Evolutionary conservation across 30 jellyfish, hydroid and myxozoan genomes (phyloP).

Genomic region (Sanderia malayensis): DNA sequence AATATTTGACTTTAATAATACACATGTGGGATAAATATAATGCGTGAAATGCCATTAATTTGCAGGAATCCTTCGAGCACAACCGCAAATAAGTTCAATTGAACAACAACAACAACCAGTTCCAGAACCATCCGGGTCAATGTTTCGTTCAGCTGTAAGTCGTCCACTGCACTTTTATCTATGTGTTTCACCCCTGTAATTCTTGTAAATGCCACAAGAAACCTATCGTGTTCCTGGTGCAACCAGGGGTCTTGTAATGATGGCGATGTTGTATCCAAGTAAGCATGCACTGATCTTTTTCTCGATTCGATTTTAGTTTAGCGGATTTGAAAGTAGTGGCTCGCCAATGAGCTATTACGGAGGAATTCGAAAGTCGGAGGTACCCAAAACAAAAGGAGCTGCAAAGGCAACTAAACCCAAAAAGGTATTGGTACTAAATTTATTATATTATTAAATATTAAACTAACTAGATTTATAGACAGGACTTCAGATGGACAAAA

Average conservation of each 20-base stretch:
- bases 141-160: slow-evolving; percentile 65
- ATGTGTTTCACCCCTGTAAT: too few relatives aligned
- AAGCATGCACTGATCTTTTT: too few relatives aligned
- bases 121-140: slow-evolving; percentile 56
- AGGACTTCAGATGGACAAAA: too few relatives aligned
- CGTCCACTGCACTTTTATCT: neutral
- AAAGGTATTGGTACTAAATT: slow-evolving; percentile 23
- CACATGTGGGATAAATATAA: too few relatives aligned
- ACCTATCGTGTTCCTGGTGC: too few relatives aligned
- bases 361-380: slow-evolving; percentile 61
- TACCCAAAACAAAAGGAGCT: slow-evolving; percentile 57
- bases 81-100: slow-evolving; percentile 42
- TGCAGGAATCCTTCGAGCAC: slow-evolving; percentile 46
- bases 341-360: slow-evolving; percentile 40
- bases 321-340: slow-evolving; percentile 39
- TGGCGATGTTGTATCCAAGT: too few relatives aligned
- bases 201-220: too few relatives aligned
- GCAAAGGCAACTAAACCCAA: slow-evolving; percentile 39
- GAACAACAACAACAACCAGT: slow-evolving; percentile 30
- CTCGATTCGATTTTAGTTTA: slow-evolving; percentile 23
- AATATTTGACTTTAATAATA: too few relatives aligned
- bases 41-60: slow-evolving; percentile 1
- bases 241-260: too few relatives aligned
- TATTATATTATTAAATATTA: too few relatives aligned
- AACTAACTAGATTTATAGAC: too few relatives aligned